Evolutionary conservation across 2,113 vertebrate species (phyloP), one percentile per base, ranked within the genome.

Genomic region (Melanotaenia duboulayi): DNA sequence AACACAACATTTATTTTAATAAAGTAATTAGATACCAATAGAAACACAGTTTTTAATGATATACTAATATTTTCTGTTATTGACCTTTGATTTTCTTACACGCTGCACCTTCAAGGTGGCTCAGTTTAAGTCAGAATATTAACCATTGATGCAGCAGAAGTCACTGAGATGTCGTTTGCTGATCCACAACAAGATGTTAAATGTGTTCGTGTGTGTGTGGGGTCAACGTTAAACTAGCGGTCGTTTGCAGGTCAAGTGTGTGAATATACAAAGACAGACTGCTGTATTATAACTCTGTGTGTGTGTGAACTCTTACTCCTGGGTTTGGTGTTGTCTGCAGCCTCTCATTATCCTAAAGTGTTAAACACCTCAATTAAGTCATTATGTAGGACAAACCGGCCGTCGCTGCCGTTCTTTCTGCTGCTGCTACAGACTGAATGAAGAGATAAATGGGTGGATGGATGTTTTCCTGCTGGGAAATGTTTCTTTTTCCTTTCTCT

Each of bases 331-430:
- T 60, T 69, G 60, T 88, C 74, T 76, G 28, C 70, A 84, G 83
- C 68, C 81, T 75, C 71, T 90, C 75, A 85, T 88, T 91, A 87
- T 74, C 62, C 71, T 81, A 83, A 71, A 82, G 87, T 76, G 83
- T 84, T 80, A 86, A 88, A 74, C 79, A 81, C 71, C 77, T 87
- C 80, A 80, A 88, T 90, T 87, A 88, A 88, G 87, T 83, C 82
- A 87, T 90, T 87, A 86, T 71, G 77, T 69, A 74, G 87, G 73
- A 76, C 78, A 68, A 22, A 65, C 69, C 66, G 60, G 16, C 56
- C 25, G 28, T 68, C 11, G 23, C 78, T 62, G 42, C 63, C 1
- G 42, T 69, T 11, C 20, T 2, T 63, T 50, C 35, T 25, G 46
- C 67, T 13, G 44, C 59, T 3, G 55, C 65, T 65, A 25, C 65